Evolutionary conservation across 2,888 invertebrate species (phyloP).

Genomic region (Disparrhopalites patrizii): DNA sequence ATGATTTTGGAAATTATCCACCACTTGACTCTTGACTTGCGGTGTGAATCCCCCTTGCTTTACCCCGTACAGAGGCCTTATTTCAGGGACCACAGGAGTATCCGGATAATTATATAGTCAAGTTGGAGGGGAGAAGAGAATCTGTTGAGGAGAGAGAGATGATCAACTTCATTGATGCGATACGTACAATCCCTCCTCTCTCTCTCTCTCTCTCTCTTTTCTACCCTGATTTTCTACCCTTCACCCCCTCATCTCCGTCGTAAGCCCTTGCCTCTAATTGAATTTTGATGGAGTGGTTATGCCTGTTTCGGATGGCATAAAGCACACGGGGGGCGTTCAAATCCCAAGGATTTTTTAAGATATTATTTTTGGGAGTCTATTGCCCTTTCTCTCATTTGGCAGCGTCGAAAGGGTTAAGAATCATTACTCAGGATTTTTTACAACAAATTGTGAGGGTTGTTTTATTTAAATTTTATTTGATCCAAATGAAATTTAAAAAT

Average conservation of each 20-base stretch:
- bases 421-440: no score
- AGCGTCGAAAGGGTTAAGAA: no score
- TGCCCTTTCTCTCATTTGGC: no score
- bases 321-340: no score
- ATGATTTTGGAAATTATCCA: slow-evolving; percentile 10
- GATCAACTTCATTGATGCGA: background rate
- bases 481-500: no score
- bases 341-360: no score
- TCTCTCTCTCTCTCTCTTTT: slow-evolving; percentile 11
- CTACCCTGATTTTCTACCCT: background rate
- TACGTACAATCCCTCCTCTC: slow-evolving; percentile 8
- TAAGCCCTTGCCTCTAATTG: slow-evolving; percentile 32
- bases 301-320: slow-evolving; percentile 13
- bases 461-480: no score
- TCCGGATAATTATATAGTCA: no score
- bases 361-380: no score
- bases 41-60: no score
- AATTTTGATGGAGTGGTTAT: slow-evolving; percentile 46
- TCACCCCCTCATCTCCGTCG: background rate
- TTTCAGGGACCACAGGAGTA: background rate
- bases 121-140: no score
- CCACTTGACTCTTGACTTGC: slow-evolving; percentile 21
- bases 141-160: slow-evolving; percentile 3
- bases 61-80: background rate
- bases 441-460: no score